phyloP scores from a whole-genome alignment of 2,113 vertebrate genomes.

The Oceanites oceanicus region DNA sequence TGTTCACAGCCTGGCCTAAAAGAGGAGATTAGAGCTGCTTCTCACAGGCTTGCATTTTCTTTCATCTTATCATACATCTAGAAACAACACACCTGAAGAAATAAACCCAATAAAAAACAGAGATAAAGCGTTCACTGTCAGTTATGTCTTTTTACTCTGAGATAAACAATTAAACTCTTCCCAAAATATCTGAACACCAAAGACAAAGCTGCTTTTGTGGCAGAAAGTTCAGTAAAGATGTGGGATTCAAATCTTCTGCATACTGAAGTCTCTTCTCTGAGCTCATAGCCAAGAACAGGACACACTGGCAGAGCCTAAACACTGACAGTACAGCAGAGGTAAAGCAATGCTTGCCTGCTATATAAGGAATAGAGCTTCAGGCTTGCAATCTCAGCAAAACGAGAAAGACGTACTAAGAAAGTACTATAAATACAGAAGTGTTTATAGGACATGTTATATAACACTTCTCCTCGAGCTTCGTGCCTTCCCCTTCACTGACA shows the following conservation, averaged over 20 bases:
- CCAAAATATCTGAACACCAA: background rate
- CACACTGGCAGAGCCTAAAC: background rate
- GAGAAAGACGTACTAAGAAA: background rate
- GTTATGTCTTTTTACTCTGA: background rate
- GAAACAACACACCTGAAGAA: background rate
- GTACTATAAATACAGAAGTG: background rate
- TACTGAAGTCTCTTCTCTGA: background rate
- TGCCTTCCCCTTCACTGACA: background rate
- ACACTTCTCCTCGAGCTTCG: background rate
- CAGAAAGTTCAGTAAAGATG: background rate
- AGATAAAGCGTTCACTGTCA: background rate
- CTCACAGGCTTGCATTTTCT: background rate
- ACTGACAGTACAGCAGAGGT: background rate
- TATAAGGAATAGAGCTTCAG: background rate
- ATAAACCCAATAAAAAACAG: background rate
- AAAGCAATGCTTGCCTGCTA: background rate
- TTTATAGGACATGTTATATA: conserved; percentile 9
- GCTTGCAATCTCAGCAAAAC: background rate
- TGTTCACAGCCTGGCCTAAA: background rate
- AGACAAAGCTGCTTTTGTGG: background rate
- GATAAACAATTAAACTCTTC: background rate
- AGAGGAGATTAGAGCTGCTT: background rate
- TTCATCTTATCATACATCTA: background rate
- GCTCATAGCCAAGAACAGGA: background rate
- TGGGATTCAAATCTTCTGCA: background rate